Base-by-base conservation (phyloP, 2,797 vertebrate species). In the Sphaeramia orbicularis region DNA sequence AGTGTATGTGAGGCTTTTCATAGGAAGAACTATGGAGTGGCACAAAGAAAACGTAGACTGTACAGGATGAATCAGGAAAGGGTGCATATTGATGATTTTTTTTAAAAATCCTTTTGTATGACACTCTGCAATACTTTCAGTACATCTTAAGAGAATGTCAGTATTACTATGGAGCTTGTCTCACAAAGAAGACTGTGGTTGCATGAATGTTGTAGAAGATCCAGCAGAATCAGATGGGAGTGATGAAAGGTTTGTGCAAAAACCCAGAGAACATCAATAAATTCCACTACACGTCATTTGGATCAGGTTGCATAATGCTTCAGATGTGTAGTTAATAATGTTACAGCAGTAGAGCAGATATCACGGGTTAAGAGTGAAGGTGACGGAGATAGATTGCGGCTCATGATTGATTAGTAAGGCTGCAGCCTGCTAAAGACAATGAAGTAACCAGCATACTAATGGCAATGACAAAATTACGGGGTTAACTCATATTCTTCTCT, bases 1-100 rank as follows among this genome's bases (percentile, higher is more conserved):
- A 69, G 54, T 54, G 59, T 71, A 66, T 64, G 70, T 58, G 64
- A 71, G 71, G 83, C 58, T 85, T 92, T 89, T 91, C 65, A 78
- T 19, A 18, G 51, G 51, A 66, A 43, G 50, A 73, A 67, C 21
- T 65, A 11, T 27, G 73, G 64, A 74, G 56, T 18, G 59, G 59
- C 19, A 78, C 78, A 87, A 79, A 83, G 76, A 54, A 69, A 59
- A 72, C 58, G 64, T 12, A 27, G 45, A 63, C 64, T 35, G 13
- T 72, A 59, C 32, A 73, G 80, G 73, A 74, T 66, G 65, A 85
- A 66, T 78, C 72, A 74, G 54, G 51, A 70, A 82, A 67, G 35
- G 8, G 49, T 52, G 43, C 63, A 57, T 73, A n/a, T 24, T 70
- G 59, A 61, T 72, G 55, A 58, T 65, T 27, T n/a, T n/a, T n/a